A percentile compares a stretch with the other conserved stretches of the same genome.
These are phyloP conservation scores for Picus viridis DNA, from an alignment of 2,797 vertebrate species.

Conservation along the genomic window DNA sequence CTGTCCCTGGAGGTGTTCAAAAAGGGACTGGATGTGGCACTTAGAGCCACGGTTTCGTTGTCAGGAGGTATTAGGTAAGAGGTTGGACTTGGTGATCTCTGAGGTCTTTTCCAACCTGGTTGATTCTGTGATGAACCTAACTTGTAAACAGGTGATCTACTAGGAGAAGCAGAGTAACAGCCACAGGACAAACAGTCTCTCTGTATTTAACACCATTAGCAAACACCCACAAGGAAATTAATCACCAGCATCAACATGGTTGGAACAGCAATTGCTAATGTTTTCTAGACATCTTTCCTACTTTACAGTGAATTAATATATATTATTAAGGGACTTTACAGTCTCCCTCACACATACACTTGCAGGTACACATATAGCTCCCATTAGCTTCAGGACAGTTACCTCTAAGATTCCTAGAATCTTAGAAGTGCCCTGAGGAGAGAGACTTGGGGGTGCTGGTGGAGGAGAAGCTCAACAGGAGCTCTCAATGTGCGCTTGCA, in stretches of 20 bases:
- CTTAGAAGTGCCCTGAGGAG: no score
- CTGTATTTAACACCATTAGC: accelerated
- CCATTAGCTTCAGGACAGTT: not conserved
- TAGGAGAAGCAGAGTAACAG: not conserved
- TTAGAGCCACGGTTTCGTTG: no score
- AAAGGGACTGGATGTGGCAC: no score
- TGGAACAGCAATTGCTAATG: not conserved
- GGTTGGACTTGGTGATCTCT: no score
- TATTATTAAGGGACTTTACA: not conserved
- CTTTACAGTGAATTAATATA: not conserved
- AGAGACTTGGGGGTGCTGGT: no score
- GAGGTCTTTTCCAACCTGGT: no score
- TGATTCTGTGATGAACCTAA: no score
- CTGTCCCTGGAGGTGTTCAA: no score
- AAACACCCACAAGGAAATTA: not conserved
- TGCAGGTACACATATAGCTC: not conserved
- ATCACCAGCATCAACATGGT: not conserved
- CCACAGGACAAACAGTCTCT: not conserved
- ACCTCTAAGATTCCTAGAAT: not conserved
- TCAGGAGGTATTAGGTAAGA: no score
- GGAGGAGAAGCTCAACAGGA: no score
- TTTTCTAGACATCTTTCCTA: not conserved
- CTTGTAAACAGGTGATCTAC: not conserved
- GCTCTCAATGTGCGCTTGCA: no score
- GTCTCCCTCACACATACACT: not conserved